Conservation (phyloP, 2,113 vertebrate species). For the Podarcis muralis region DNA sequence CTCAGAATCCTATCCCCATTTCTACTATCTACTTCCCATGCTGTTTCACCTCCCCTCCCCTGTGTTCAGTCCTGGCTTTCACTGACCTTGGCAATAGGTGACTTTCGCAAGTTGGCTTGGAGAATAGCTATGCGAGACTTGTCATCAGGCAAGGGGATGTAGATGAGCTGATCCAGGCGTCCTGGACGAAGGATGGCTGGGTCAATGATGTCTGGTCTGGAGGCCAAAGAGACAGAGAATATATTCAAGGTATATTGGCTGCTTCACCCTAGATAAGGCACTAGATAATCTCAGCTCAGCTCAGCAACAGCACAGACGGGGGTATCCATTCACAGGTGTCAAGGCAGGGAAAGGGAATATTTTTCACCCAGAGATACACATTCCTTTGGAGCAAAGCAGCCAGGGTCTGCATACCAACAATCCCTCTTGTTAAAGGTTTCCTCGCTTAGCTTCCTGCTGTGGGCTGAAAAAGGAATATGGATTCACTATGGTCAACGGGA, state of each 20-base stretch:
- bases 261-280: background rate
- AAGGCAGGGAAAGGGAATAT: background rate
- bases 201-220: constrained; percentile 93
- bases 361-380: background rate
- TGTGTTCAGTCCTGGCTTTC: background rate
- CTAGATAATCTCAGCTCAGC: background rate
- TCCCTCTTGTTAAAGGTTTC: no score
- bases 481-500: no score
- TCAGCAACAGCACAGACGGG: background rate
- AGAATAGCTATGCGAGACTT: constrained; percentile 96
- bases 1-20: background rate
- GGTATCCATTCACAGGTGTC: background rate
- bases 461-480: background rate
- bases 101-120: constrained; percentile 97
- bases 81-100: constrained; percentile 92
- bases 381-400: background rate
- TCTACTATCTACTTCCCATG: background rate
- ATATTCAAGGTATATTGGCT: background rate
- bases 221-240: background rate
- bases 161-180: constrained; percentile 97
- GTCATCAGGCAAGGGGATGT: constrained; percentile 96
- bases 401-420: background rate
- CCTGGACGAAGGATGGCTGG: constrained; percentile 96
- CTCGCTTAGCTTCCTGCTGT: background rate
- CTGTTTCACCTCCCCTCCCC: background rate